A percentile compares a stretch with the other conserved stretches of the same genome.
Conservation (phyloP, 92 coral and sea anemone genomes). For the Epizoanthus scotinus region DNA sequence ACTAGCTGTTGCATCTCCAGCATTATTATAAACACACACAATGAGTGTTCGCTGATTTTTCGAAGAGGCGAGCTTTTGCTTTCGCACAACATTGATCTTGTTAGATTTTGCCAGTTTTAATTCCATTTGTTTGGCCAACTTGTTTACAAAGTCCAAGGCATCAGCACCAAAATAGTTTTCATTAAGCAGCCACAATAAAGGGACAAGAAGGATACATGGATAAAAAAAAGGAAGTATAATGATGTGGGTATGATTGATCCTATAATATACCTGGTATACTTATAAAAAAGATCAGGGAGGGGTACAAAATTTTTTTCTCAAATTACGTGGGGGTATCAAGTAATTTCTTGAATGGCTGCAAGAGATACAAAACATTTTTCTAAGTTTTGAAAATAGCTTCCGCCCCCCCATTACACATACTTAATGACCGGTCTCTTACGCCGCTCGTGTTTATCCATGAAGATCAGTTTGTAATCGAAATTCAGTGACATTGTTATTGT, state of each 20-base stretch:
- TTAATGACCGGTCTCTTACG: no score
- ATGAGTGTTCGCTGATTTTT: conserved; percentile 42
- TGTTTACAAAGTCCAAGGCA: conserved; percentile 41
- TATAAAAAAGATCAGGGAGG: conserved; percentile 7
- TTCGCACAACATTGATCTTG: conserved; percentile 38
- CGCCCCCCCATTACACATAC: no score
- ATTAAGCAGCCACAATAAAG: conserved; percentile 27
- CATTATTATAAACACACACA: conserved; percentile 25
- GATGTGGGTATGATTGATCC: conserved; percentile 5
- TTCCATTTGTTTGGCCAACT: conserved; percentile 48
- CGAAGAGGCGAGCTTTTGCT: conserved; percentile 41
- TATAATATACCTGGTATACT: no score
- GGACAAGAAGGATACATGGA: not conserved
- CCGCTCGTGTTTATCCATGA: no score
- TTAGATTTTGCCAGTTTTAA: conserved; percentile 39
- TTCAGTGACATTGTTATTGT: no score
- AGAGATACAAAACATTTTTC: conserved; percentile 1
- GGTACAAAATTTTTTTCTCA: conserved; percentile 10
- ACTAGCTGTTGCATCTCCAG: conserved; percentile 39
- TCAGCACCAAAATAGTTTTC: conserved; percentile 42
- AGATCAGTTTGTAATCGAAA: no score
- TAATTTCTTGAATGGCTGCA: no score
- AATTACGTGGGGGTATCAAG: conserved; percentile 15
- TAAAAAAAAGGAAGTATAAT: conserved; percentile 16
- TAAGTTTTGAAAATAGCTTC: no score